Evolutionary conservation across 2,797 vertebrate genomes (phyloP).

Genomic region (Rhinichthys osculus): DNA sequence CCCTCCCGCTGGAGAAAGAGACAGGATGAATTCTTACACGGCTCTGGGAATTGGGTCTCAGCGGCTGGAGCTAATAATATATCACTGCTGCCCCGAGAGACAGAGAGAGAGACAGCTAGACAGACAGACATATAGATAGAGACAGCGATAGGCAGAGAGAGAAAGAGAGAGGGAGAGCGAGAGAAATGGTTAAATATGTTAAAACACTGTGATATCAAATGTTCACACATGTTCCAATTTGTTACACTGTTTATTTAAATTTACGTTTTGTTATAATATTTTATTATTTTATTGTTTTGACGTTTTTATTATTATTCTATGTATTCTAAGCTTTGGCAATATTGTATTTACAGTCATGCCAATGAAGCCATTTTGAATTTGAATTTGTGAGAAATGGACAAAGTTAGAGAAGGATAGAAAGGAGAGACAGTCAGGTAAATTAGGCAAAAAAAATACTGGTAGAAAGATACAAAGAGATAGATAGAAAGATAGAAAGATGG

Average conservation of each 20-base stretch:
- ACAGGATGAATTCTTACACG: slow-evolving; percentile 61
- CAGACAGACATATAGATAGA: not conserved
- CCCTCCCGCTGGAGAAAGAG: slow-evolving; percentile 81
- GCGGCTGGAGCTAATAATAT: slow-evolving; percentile 64
- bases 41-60: slow-evolving; percentile 65
- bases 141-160: not conserved
- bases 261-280: no score
- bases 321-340: no score
- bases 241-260: no score
- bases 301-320: no score
- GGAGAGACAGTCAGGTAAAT: slow-evolving; percentile 65
- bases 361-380: no score
- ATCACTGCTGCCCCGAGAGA: slow-evolving; percentile 41
- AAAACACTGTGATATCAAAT: no score
- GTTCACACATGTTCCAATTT: no score
- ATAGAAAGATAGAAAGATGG: no score
- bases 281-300: no score
- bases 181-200: not conserved
- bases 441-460: no score
- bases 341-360: no score
- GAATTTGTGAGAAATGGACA: no score
- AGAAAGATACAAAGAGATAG: not conserved
- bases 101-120: not conserved
- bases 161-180: not conserved
- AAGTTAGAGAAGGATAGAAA: slow-evolving; percentile 38